Percentiles rank a stretch among this genome's conserved stretches.
Evolutionary conservation across 1,140 invertebrate genomes (phyloP).

Genomic region (Lamellibrachia luymesi): DNA sequence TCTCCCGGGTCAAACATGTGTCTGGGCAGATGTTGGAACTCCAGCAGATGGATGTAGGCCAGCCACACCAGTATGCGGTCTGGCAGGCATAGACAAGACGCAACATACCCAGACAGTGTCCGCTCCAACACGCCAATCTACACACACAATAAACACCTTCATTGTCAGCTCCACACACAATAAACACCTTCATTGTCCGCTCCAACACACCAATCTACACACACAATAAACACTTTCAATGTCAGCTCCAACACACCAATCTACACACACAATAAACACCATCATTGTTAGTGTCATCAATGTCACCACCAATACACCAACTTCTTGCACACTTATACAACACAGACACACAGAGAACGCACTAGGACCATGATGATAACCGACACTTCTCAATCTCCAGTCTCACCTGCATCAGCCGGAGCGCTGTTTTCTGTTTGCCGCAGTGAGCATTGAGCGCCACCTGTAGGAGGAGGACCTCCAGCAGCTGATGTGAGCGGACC

Average conservation of each 20-base stretch:
- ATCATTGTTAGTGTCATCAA: neutral
- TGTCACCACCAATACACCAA: neutral
- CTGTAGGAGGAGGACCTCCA: slow-evolving; percentile 43
- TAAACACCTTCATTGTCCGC: neutral
- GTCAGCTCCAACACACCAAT: no score
- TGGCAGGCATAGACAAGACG: neutral
- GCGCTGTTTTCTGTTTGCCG: slow-evolving; percentile 40
- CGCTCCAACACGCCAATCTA: neutral
- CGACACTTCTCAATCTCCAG: neutral
- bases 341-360: neutral
- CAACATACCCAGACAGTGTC: neutral
- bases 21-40: slow-evolving; percentile 41
- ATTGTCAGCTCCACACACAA: neutral
- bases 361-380: neutral
- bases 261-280: neutral
- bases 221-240: neutral
- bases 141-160: neutral
- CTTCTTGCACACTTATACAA: neutral
- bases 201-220: neutral
- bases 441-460: slow-evolving; percentile 33
- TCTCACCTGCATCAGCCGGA: slow-evolving; percentile 41
- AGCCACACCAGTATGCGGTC: slow-evolving; percentile 41
- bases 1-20: slow-evolving; percentile 36
- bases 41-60: slow-evolving; percentile 39
- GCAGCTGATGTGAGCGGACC: slow-evolving; percentile 36